Evolutionary conservation across 2,888 invertebrate genomes (phyloP).

Genomic region (Parnassius smintheus): DNA sequence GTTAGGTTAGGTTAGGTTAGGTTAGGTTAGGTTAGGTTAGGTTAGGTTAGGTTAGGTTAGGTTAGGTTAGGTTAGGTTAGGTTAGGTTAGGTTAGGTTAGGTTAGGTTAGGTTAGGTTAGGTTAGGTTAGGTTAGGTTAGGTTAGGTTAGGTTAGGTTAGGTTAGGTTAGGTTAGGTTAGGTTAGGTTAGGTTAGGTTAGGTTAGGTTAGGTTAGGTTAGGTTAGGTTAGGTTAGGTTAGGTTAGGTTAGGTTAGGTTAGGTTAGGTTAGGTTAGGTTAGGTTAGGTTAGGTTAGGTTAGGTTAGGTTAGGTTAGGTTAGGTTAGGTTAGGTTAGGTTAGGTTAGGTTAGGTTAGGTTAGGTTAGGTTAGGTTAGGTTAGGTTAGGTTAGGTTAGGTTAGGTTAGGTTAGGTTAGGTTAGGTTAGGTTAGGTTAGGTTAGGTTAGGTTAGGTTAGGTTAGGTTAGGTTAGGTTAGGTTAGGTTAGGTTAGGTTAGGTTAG

Average conservation of each 20-base stretch:
- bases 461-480: neutral
- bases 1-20: constrained; percentile 22
- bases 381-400: neutral
- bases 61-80: constrained; percentile 29
- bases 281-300: neutral
- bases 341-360: neutral
- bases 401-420: neutral
- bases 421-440: neutral
- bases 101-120: constrained; percentile 31
- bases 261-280: constrained; percentile 28
- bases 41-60: constrained; percentile 27
- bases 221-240: constrained; percentile 24
- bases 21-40: constrained; percentile 30
- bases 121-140: constrained; percentile 28
- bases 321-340: neutral
- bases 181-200: constrained; percentile 33
- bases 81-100: constrained; percentile 30
- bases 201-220: constrained; percentile 31
- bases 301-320: neutral
- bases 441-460: neutral
- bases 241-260: constrained; percentile 29
- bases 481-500: neutral
- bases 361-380: neutral
- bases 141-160: constrained; percentile 32
- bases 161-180: constrained; percentile 25